Percentiles rank a stretch among this genome's conserved stretches.
Conservation (phyloP, 2,888 invertebrate species). For the Rotaria socialis region DNA sequence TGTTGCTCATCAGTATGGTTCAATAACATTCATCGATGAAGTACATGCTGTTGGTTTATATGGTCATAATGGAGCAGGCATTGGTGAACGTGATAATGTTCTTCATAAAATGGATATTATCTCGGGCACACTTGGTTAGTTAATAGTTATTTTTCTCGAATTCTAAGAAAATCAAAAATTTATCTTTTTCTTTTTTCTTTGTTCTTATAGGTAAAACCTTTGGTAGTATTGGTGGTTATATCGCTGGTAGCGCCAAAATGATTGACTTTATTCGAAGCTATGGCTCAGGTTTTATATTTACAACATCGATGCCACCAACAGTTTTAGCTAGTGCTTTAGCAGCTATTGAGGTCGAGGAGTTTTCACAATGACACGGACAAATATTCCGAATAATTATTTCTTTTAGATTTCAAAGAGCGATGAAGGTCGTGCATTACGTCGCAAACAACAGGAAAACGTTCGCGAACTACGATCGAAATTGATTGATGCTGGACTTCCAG, state of each 20-base stretch:
- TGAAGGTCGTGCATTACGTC: conserved; percentile 75
- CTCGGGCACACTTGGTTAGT: conserved; percentile 76
- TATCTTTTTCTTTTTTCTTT: no score
- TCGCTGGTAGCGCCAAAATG: conserved; percentile 70
- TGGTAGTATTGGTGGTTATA: conserved; percentile 87
- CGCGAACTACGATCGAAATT: conserved; percentile 76
- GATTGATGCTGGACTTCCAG: conserved; percentile 69
- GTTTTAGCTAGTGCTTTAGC: conserved; percentile 80
- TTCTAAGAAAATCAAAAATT: no score
- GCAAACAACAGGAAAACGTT: conserved; percentile 78
- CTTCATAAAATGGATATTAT: conserved; percentile 78
- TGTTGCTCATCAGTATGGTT: conserved; percentile 82
- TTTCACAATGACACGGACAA: no score
- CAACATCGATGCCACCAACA: conserved; percentile 88
- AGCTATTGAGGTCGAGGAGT: conserved; percentile 65
- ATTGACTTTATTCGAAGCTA: conserved; percentile 87
- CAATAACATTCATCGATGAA: conserved; percentile 89
- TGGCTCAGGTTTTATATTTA: conserved; percentile 94
- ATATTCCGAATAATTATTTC: background rate
- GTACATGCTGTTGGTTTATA: conserved; percentile 95
- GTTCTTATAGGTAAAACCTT: conserved; percentile 73
- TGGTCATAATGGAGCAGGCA: conserved; percentile 84
- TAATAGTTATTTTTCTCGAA: background rate
- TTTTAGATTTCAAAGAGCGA: conserved; percentile 63
- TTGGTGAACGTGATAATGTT: conserved; percentile 80